Conservation (phyloP, 30 jellyfish, hydroid and myxozoan genomes). For the Phacellophora camtschatica region DNA sequence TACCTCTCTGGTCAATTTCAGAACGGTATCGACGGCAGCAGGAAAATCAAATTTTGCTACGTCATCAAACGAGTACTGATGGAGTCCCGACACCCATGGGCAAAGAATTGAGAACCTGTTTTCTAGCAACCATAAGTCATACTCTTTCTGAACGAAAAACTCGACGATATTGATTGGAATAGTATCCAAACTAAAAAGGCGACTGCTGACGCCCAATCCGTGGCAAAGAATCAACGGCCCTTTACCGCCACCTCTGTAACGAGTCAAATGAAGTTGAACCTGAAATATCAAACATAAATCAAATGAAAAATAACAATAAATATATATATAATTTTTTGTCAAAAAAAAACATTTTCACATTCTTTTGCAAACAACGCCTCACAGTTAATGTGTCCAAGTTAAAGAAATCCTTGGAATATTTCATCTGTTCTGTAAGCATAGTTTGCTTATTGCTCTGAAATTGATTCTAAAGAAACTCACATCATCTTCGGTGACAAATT, state of each 20-base stretch:
- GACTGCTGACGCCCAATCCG: constrained; percentile 65
- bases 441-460: too few species aligned
- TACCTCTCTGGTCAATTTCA: constrained; percentile 63
- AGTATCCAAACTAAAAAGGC: constrained; percentile 56
- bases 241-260: constrained; percentile 72
- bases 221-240: constrained; percentile 67
- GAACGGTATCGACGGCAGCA: constrained; percentile 67
- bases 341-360: neutral
- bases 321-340: too few species aligned
- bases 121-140: constrained; percentile 73
- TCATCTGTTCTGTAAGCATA: too few species aligned
- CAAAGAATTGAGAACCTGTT: constrained; percentile 60
- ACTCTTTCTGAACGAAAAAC: constrained; percentile 32
- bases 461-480: constrained; percentile 47
- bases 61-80: constrained; percentile 44
- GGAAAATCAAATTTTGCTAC: constrained; percentile 30
- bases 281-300: neutral
- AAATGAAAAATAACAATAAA: too few species aligned
- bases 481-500: constrained; percentile 57
- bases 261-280: constrained; percentile 72
- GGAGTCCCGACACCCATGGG: constrained; percentile 71
- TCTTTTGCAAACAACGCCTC: too few species aligned
- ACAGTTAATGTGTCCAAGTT: too few species aligned
- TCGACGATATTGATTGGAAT: constrained; percentile 62
- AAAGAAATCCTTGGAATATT: too few species aligned